phyloP scores from a whole-genome alignment of 2,797 vertebrate genomes.

The Dendrocincla tyrannina region DNA sequence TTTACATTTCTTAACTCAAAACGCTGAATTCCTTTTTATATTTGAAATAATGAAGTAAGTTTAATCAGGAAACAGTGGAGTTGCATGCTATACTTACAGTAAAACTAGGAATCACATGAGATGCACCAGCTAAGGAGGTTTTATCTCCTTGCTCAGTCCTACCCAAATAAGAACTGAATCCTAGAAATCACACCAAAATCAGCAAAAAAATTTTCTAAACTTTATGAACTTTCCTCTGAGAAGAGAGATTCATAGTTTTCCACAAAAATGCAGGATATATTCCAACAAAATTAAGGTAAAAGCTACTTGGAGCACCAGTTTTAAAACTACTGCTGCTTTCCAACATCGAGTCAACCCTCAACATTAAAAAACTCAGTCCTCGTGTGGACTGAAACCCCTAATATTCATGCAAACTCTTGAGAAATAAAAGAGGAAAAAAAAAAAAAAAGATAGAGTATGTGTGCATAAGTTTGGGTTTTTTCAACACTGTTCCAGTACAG shows the following conservation, averaged over 20 bases:
- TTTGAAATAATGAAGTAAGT: not conserved
- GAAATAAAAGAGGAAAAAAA: not conserved
- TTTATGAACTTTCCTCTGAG: not conserved
- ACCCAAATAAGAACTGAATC: not conserved
- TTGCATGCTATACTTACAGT: not conserved
- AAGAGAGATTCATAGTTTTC: not conserved
- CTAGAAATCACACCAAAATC: not conserved
- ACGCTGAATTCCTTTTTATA: not conserved
- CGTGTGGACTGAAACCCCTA: fast-evolving
- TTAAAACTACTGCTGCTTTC: not conserved
- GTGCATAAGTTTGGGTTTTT: not conserved
- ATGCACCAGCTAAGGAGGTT: not conserved
- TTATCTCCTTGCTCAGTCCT: not conserved
- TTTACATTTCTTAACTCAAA: not conserved
- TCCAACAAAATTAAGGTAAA: not conserved
- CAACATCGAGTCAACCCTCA: not conserved
- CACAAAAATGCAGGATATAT: not conserved
- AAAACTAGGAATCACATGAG: not conserved
- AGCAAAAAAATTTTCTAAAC: not conserved
- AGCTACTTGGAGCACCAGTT: not conserved
- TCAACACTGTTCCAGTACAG: not conserved
- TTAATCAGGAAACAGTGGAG: not conserved
- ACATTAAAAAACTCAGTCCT: not conserved
- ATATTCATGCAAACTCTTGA: not conserved
- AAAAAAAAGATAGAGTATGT: not conserved